Evolutionary conservation across 2,113 vertebrate genomes (phyloP).

Genomic region (Cyanoliseus patagonus): DNA sequence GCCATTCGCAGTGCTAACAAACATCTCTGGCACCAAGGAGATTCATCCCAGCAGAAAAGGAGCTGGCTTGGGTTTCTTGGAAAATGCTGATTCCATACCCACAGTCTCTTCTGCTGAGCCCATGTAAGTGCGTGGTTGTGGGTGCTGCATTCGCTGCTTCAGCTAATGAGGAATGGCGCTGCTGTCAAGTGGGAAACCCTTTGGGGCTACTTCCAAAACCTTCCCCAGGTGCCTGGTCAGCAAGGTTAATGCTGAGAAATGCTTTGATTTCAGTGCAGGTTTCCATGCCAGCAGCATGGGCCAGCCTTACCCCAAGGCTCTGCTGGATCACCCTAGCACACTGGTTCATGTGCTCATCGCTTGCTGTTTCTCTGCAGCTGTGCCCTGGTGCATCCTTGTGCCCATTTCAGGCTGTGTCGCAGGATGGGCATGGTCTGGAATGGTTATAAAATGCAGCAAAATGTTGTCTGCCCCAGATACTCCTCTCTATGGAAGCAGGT

Average conservation of each 20-base stretch:
- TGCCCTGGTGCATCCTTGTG: not conserved
- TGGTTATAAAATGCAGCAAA: not conserved
- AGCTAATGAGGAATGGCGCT: fast-evolving
- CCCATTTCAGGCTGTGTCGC: fast-evolving
- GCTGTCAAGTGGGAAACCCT: not conserved
- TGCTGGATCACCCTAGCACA: not conserved
- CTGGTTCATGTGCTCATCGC: fast-evolving
- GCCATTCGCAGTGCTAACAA: not conserved
- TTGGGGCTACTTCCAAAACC: not conserved
- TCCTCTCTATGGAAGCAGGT: not conserved
- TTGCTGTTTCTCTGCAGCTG: not conserved
- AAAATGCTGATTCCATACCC: not conserved
- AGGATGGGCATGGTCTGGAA: not conserved
- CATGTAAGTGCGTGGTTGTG: not conserved
- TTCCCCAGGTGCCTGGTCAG: not conserved
- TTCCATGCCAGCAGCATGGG: fast-evolving
- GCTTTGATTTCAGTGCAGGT: not conserved
- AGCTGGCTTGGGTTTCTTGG: not conserved
- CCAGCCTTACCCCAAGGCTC: not conserved
- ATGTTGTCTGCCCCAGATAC: not conserved
- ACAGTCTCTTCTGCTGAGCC: not conserved
- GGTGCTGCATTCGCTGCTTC: not conserved
- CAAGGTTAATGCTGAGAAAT: not conserved
- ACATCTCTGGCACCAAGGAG: not conserved
- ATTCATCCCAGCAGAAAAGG: not conserved